A percentile compares a stretch with the other conserved stretches of the same genome.
These are phyloP conservation scores for Coelopa pilipes DNA, from an alignment of 2,888 invertebrate genomes.

Conservation along the genomic window DNA sequence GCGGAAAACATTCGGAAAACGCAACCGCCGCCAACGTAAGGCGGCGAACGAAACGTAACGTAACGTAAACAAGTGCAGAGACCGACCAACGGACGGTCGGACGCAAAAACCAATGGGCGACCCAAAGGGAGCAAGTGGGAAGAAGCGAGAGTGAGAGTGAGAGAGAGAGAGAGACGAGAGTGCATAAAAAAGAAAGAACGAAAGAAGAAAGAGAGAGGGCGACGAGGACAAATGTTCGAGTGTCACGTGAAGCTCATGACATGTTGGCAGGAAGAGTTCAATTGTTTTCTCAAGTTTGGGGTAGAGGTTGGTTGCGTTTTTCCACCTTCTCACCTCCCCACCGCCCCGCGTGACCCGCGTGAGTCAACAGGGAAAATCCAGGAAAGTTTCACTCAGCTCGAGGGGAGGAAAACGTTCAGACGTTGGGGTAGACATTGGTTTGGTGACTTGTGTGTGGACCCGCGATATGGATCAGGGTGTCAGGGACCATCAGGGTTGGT, in stretches of 20 bases:
- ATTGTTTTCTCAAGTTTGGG: conserved; percentile 15
- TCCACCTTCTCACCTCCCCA: too few species aligned
- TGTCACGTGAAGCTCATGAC: conserved; percentile 24
- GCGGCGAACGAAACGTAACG: conserved; percentile 16
- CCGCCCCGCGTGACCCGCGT: too few species aligned
- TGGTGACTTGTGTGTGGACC: too few species aligned
- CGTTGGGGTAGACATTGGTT: too few species aligned
- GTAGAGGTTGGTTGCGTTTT: neutral
- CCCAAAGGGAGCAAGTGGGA: neutral
- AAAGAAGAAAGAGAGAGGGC: neutral
- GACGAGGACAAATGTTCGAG: conserved; percentile 5
- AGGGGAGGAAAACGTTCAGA: too few species aligned
- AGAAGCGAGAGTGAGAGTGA: neutral
- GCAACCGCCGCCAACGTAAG: neutral
- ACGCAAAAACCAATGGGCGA: neutral
- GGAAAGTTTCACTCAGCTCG: too few species aligned
- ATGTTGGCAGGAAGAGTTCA: conserved; percentile 16
- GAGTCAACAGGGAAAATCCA: too few species aligned
- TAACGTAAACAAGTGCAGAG: conserved; percentile 23
- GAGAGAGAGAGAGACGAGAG: neutral
- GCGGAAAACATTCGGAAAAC: neutral
- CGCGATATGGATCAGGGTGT: too few species aligned
- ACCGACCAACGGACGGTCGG: neutral
- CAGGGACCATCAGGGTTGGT: too few species aligned
- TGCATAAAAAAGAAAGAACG: neutral